A percentile compares a stretch with the other conserved stretches of the same genome.
Conservation (phyloP, 2,888 invertebrate species). For the Himalopsyche japonica region DNA sequence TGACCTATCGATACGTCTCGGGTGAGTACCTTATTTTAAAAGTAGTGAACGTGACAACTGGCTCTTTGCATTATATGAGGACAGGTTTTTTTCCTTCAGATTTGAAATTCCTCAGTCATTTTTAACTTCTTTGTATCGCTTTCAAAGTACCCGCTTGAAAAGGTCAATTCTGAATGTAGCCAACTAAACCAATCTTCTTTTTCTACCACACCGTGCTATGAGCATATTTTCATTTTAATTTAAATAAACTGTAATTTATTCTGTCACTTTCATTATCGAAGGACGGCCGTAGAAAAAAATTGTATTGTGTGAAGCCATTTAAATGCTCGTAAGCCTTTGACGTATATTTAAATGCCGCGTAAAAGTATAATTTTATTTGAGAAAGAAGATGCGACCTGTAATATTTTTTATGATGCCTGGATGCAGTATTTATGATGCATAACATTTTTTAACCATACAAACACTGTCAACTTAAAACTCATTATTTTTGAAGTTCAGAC, state of each 20-base stretch:
- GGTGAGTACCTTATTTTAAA: constrained; percentile 25
- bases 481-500: neutral
- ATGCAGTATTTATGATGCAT: neutral
- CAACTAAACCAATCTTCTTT: neutral
- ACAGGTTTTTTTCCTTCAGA: constrained; percentile 15
- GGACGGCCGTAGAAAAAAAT: constrained; percentile 12
- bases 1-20: constrained; percentile 37
- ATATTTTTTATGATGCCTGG: neutral
- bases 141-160: constrained; percentile 13
- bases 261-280: constrained; percentile 19
- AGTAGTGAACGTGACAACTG: constrained; percentile 37
- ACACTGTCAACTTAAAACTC: neutral
- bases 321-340: constrained; percentile 24
- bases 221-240: constrained; percentile 13
- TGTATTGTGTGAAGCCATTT: constrained; percentile 20
- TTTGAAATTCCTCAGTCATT: constrained; percentile 24
- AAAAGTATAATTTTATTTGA: neutral
- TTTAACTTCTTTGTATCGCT: constrained; percentile 7
- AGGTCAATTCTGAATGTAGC: constrained; percentile 21
- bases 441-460: too few relatives aligned
- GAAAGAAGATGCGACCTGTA: neutral
- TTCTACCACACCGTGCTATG: neutral
- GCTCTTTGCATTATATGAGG: constrained; percentile 19
- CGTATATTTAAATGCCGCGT: neutral
- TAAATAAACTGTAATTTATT: constrained; percentile 35